Conservation (phyloP, 2,888 invertebrate species). For the Byasa hedistus region DNA sequence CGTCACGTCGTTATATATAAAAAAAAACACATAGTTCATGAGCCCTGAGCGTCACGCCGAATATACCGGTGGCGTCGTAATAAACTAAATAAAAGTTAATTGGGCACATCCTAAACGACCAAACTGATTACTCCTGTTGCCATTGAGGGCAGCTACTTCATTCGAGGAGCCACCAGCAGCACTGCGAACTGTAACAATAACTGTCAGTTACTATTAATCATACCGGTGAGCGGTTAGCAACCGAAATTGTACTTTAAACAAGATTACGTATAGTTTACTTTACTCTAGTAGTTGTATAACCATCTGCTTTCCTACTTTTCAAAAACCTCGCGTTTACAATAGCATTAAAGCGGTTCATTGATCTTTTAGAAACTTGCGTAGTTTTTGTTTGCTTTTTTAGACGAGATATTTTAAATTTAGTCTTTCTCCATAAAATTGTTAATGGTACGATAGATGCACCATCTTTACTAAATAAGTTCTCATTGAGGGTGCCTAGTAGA, state of each 20-base stretch:
- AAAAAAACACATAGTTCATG: no score
- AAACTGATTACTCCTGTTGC: constrained; percentile 29
- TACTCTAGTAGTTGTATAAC: not conserved
- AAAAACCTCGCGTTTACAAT: constrained; percentile 16
- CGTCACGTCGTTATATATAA: no score
- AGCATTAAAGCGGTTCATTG: constrained; percentile 20
- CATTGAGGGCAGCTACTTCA: constrained; percentile 30
- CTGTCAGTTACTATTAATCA: constrained; percentile 35
- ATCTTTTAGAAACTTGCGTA: constrained; percentile 12
- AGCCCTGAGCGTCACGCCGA: constrained; percentile 5
- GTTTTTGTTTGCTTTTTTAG: constrained; percentile 13
- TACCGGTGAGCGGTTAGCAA: not conserved
- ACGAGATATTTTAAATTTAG: no score
- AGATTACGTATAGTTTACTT: not conserved
- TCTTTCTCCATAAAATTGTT: no score
- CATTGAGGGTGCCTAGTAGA: no score
- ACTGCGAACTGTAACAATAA: constrained; percentile 32
- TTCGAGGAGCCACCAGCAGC: constrained; percentile 18
- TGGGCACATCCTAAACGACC: constrained; percentile 18
- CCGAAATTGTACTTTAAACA: constrained; percentile 23
- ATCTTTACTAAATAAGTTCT: no score
- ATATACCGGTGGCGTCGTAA: constrained; percentile 5
- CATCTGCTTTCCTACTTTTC: constrained; percentile 18
- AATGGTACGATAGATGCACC: no score
- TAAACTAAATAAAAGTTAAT: constrained; percentile 22